Percentiles rank a stretch among this genome's conserved stretches.
Evolutionary conservation across 2,888 invertebrate genomes (phyloP).

Genomic region (Micropterix aruncella): DNA sequence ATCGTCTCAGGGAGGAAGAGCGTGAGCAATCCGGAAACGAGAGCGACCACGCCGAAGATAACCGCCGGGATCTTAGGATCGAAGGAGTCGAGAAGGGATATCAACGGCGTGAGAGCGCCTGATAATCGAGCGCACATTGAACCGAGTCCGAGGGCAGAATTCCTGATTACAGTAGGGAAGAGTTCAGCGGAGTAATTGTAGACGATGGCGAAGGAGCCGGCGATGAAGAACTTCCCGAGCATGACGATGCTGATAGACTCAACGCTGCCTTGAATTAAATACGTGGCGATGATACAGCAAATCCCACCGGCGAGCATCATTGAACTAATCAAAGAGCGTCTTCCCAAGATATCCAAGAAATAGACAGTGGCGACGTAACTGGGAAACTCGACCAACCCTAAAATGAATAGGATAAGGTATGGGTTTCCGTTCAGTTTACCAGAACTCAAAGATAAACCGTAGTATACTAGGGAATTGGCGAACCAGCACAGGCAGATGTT

Average conservation of each 20-base stretch:
- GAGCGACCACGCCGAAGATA: conserved; percentile 59
- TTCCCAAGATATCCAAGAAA: conserved; percentile 62
- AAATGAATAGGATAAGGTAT: conserved; percentile 62
- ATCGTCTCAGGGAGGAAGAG: conserved; percentile 70
- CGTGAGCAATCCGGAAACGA: conserved; percentile 59
- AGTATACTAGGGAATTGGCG: conserved; percentile 74
- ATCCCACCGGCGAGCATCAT: conserved; percentile 69
- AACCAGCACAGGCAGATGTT: conserved; percentile 79
- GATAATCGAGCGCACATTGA: conserved; percentile 77
- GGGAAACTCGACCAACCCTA: conserved; percentile 69
- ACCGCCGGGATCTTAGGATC: conserved; percentile 67
- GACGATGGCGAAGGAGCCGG: conserved; percentile 72
- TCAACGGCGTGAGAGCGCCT: conserved; percentile 66
- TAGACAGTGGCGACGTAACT: conserved; percentile 61
- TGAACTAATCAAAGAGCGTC: conserved; percentile 59
- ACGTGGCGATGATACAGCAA: conserved; percentile 61
- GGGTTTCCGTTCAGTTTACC: conserved; percentile 71
- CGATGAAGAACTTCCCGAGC: conserved; percentile 70
- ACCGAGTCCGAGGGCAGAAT: conserved; percentile 71
- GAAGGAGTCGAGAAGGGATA: conserved; percentile 61
- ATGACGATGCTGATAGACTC: conserved; percentile 51
- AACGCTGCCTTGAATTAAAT: conserved; percentile 48
- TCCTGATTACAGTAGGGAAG: conserved; percentile 74
- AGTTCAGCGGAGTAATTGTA: conserved; percentile 81
- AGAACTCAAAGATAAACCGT: conserved; percentile 68